Conservation (phyloP, 2,888 invertebrate genomes). For the Caenorhabditis japonica region DNA sequence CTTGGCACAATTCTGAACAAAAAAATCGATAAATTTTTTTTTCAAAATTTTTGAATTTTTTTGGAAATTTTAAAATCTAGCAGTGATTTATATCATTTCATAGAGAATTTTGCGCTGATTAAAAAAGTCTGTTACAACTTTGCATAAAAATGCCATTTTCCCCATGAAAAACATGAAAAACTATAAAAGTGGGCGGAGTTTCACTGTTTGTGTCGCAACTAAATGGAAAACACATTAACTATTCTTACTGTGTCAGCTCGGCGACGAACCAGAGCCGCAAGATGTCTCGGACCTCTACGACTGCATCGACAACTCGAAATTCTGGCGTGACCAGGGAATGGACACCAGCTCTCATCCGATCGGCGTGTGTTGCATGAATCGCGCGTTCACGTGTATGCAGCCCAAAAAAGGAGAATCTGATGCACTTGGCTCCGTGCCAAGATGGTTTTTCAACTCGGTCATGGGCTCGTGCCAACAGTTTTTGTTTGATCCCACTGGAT, state of each 20-base stretch:
- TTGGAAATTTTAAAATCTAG: no score
- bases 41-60: no score
- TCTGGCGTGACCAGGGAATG: slow-evolving; percentile 65
- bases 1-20: no score
- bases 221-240: no score
- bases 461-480: slow-evolving; percentile 68
- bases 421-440: slow-evolving; percentile 63
- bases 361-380: slow-evolving; percentile 68
- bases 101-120: no score
- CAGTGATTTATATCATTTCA: no score
- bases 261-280: slow-evolving; percentile 57
- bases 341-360: slow-evolving; percentile 55
- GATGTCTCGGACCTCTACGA: slow-evolving; percentile 67
- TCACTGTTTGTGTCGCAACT: no score
- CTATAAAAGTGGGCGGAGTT: no score
- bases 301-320: slow-evolving; percentile 65
- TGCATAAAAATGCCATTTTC: no score
- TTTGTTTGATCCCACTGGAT: slow-evolving; percentile 62
- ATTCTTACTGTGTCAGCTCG: slow-evolving; percentile 32
- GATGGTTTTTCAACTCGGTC: slow-evolving; percentile 66
- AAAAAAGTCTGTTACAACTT: no score
- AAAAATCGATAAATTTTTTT: no score
- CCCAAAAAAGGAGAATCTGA: slow-evolving; percentile 65
- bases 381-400: slow-evolving; percentile 70
- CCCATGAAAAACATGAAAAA: no score